These are phyloP conservation scores for Pristionchus japonicus DNA, from an alignment of 2,888 invertebrate genomes.

Conservation along the genomic window DNA sequence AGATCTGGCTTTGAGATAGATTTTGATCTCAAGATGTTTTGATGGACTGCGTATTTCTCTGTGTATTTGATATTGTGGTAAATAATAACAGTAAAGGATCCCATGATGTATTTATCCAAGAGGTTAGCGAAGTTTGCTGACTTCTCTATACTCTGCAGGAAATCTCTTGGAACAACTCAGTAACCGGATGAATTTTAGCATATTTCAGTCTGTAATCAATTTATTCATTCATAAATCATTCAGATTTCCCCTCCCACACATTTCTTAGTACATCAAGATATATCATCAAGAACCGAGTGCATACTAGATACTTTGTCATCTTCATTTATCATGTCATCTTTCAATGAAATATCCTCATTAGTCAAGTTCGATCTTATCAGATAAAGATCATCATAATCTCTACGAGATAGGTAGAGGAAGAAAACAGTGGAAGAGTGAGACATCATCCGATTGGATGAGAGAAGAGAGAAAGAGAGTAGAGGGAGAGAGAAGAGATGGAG, in stretches of 20 bases:
- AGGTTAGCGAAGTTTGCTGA: neutral
- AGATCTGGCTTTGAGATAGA: neutral
- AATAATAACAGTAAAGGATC: neutral
- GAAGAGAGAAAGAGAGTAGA: neutral
- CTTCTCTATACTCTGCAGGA: neutral
- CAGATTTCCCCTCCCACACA: too few relatives aligned
- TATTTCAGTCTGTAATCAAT: too few relatives aligned
- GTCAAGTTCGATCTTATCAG: neutral
- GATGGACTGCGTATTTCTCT: neutral
- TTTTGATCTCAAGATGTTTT: neutral
- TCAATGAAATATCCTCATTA: neutral
- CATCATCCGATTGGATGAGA: neutral
- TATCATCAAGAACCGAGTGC: too few relatives aligned
- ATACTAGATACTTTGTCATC: too few relatives aligned
- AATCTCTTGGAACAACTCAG: neutral
- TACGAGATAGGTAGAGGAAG: neutral
- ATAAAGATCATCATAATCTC: neutral
- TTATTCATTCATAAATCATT: neutral
- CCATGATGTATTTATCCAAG: neutral
- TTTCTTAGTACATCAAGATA: too few relatives aligned
- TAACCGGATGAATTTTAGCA: neutral
- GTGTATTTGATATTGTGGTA: neutral
- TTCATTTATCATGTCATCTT: neutral
- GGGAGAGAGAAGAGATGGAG: neutral
- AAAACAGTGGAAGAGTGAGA: neutral